These are phyloP conservation scores for Netelia melanura DNA, from an alignment of 2,888 invertebrate species.

Conservation along the genomic window DNA sequence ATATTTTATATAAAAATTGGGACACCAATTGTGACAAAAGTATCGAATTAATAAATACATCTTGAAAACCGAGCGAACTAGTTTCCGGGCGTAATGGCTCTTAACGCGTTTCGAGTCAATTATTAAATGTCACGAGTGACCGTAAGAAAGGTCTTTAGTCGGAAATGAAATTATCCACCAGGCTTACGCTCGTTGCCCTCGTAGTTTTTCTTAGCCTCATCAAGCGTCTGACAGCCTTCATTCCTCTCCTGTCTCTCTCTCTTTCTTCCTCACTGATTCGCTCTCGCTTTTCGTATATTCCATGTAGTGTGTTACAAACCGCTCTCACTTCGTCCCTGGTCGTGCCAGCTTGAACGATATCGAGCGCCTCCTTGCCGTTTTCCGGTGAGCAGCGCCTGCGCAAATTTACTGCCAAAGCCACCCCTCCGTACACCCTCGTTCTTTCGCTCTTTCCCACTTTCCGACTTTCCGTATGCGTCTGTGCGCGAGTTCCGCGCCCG, in stretches of 20 bases:
- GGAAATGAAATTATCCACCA: conserved; percentile 43
- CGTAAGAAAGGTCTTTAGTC: conserved; percentile 29
- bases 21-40: no score
- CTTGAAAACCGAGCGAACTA: no score
- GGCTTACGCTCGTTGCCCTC: conserved; percentile 20
- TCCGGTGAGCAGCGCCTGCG: conserved; percentile 72
- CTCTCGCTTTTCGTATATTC: conserved; percentile 48
- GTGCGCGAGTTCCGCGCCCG: conserved; percentile 51
- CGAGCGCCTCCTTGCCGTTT: conserved; percentile 65
- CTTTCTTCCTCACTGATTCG: conserved; percentile 13
- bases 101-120: conserved; percentile 2
- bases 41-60: no score
- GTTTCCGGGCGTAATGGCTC: no score
- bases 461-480: not conserved
- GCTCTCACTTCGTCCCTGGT: conserved; percentile 38
- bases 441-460: conserved; percentile 7
- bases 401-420: conserved; percentile 56
- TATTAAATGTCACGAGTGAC: conserved; percentile 35
- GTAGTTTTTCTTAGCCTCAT: conserved; percentile 41
- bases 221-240: conserved; percentile 6
- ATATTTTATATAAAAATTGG: no score
- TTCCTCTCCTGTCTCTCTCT: conserved; percentile 29
- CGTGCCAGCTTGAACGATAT: conserved; percentile 66
- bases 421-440: not conserved
- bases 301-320: conserved; percentile 40